Conservation (phyloP, 2,888 invertebrate genomes). For the Stomorhina lunata region DNA sequence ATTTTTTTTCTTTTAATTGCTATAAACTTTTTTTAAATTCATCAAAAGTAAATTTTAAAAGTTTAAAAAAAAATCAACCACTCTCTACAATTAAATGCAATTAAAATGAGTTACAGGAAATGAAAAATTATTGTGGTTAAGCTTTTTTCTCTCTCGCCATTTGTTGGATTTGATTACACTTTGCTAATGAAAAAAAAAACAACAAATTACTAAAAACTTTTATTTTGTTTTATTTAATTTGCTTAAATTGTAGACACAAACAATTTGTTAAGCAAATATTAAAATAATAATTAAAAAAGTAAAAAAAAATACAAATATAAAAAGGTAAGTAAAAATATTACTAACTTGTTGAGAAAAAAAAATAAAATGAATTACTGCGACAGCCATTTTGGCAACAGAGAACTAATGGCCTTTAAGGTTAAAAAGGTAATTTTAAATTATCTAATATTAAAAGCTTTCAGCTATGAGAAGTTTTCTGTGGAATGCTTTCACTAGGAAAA, state of each 20-base stretch:
- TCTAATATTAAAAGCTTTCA: no score
- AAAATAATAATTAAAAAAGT: slow-evolving; percentile 18
- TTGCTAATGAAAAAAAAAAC: neutral
- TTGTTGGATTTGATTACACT: slow-evolving; percentile 45
- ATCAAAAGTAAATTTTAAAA: no score
- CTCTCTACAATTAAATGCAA: slow-evolving; percentile 31
- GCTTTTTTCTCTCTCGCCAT: neutral
- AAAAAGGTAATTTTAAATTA: neutral
- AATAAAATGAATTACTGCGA: neutral
- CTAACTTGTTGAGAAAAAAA: neutral
- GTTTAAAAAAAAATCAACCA: neutral
- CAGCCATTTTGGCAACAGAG: slow-evolving; percentile 42
- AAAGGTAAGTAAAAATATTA: slow-evolving; percentile 1
- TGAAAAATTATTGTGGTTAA: slow-evolving; percentile 57
- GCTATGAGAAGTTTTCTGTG: no score
- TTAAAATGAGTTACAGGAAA: slow-evolving; percentile 60
- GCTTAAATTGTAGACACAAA: slow-evolving; percentile 2
- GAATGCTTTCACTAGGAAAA: no score
- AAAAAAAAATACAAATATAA: neutral
- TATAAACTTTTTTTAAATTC: slow-evolving; percentile 14
- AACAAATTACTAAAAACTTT: slow-evolving; percentile 12
- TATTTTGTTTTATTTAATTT: neutral
- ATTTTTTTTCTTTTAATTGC: neutral
- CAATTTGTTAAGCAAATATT: slow-evolving; percentile 40
- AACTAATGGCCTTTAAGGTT: neutral